Base-by-base conservation (phyloP, 2,113 vertebrate genomes). In the Asarcornis scutulata region DNA sequence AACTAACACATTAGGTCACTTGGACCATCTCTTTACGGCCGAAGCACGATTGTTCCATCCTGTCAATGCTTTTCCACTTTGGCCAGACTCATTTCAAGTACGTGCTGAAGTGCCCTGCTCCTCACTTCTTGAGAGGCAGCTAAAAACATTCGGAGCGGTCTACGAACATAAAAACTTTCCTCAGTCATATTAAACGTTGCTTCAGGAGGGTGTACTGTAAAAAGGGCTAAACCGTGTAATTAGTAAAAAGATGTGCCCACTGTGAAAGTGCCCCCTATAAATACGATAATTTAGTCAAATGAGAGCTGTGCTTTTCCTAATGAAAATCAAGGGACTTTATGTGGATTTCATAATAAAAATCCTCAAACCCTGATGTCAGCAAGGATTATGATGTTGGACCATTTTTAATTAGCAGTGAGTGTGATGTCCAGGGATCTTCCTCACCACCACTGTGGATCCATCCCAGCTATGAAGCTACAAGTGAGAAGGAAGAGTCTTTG, bases 281-380 rank as follows among this genome's bases (percentile, higher is more conserved):
- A 25, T 44, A 18, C 0, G 7, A 3, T n/a, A 17, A 42, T 27
- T 58, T 32, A 16, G 15, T 32, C 36, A 26, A 34, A 22, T 0
- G 5, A 40, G 17, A 11, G 50, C 34, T 74, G 15, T 26, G 14
- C 26, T 72, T 52, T 34, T 9, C 26, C 12, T 36, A 18, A 22
- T 22, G 34, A 42, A 40, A 73, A 53, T 50, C 20, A 60, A 25
- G 20, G 27, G n/a, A 42, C 2, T 20, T 62, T 42, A 13, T 1
- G 1, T 58, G 56, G 55, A 27, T 84, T 87, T 82, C 5, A 3
- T 36, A 17, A 48, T 38, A 32, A 26, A 32, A 52, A 48, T 25
- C 31, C 27, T 22, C 44, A 38, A 55, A 9, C 21, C 21, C 38
- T 78, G 40, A 27, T 42, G 46, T 31, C 34, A 67, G 36, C 22